Evolutionary conservation across 2,113 vertebrate species (phyloP).

Genomic region (Semicossyphus pulcher): DNA sequence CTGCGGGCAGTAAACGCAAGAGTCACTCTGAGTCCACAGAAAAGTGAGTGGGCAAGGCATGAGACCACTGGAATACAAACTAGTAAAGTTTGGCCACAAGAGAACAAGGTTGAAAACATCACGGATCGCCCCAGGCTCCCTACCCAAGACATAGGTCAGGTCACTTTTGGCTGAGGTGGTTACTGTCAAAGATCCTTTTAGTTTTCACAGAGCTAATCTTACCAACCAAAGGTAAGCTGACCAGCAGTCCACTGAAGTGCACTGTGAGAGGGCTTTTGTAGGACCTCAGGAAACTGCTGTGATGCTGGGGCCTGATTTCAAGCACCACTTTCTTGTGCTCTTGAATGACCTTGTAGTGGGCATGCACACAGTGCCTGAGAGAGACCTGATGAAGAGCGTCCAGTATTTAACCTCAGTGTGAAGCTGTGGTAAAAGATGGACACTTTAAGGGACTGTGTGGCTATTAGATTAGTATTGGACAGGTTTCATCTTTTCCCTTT

Average conservation of each 20-base stretch:
- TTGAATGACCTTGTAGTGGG: background rate
- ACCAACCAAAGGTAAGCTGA: background rate
- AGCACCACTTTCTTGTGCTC: too few species aligned
- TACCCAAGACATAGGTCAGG: background rate
- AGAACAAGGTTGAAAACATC: background rate
- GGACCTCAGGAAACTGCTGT: too few species aligned
- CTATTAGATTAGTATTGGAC: background rate
- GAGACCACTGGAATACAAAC: constrained; percentile 18
- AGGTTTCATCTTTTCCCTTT: background rate
- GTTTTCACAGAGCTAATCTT: constrained; percentile 12
- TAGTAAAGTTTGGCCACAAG: background rate
- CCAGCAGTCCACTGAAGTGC: background rate
- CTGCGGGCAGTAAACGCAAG: background rate
- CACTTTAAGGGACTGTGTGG: background rate
- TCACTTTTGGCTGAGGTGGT: background rate
- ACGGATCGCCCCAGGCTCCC: background rate
- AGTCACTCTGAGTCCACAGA: background rate
- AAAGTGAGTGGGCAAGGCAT: background rate
- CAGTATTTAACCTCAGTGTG: constrained; percentile 1
- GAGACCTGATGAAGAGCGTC: too few species aligned
- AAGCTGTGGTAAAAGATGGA: background rate
- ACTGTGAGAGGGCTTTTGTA: background rate
- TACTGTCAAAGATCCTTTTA: background rate
- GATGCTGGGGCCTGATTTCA: too few species aligned
- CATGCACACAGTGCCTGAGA: background rate